phyloP scores from a whole-genome alignment of 2,888 invertebrate species.

The Sesamia inferens region DNA sequence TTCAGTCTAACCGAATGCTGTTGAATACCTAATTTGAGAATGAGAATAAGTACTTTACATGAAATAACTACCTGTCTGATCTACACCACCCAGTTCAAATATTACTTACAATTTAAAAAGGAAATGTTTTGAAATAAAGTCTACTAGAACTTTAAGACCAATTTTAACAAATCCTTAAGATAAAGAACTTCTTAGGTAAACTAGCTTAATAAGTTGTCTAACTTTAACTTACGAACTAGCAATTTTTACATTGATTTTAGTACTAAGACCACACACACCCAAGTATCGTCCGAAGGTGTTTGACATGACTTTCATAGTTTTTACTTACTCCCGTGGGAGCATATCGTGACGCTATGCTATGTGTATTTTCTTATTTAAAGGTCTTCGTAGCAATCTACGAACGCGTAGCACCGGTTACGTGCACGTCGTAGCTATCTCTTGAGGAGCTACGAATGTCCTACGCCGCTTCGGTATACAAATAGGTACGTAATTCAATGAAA shows the following conservation, averaged over 20 bases:
- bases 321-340: not conserved
- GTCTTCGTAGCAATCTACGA: constrained; percentile 51
- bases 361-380: constrained; percentile 29
- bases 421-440: constrained; percentile 54
- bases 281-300: not conserved
- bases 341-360: constrained; percentile 1
- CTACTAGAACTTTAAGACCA: not conserved
- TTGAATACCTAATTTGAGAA: not conserved
- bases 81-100: not conserved
- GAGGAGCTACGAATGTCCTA: constrained; percentile 53
- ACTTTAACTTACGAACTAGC: not conserved
- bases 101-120: no score
- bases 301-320: constrained; percentile 1
- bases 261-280: not conserved
- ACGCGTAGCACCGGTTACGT: constrained; percentile 44
- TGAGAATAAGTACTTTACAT: not conserved
- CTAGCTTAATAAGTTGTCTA: not conserved
- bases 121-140: not conserved
- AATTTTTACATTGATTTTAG: not conserved
- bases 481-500: constrained; percentile 48
- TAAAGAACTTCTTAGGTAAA: not conserved
- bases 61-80: not conserved
- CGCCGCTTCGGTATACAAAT: constrained; percentile 33
- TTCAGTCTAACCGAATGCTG: not conserved
- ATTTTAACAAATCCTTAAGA: not conserved